These are phyloP conservation scores for Temnopleurus reevesii DNA, from an alignment of 53 echinoderm and acorn worm species.

Conservation along the genomic window DNA sequence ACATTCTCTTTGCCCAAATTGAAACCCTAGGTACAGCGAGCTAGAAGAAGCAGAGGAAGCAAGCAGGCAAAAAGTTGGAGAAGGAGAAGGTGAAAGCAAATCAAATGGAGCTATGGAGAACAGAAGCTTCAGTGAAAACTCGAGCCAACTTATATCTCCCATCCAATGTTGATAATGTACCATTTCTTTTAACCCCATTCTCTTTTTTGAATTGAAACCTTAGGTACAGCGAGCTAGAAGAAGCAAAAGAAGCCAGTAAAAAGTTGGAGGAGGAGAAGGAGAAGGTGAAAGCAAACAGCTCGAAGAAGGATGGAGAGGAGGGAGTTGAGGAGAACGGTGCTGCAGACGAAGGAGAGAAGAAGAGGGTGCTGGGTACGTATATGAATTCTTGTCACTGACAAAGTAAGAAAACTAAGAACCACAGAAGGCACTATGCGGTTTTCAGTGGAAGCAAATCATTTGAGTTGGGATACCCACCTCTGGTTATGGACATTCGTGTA, in stretches of 20 bases:
- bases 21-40: constrained; percentile 15
- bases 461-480: too few species aligned
- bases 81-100: constrained; percentile 29
- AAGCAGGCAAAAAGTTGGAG: constrained; percentile 50
- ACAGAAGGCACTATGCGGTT: too few species aligned
- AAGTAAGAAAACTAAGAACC: too few species aligned
- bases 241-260: constrained; percentile 46
- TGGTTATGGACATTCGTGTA: too few species aligned
- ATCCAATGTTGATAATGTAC: too few species aligned
- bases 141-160: too few species aligned
- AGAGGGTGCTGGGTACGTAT: constrained; percentile 34
- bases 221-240: constrained; percentile 43
- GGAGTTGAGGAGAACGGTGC: background rate
- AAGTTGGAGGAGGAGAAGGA: constrained; percentile 40
- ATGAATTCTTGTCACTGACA: too few species aligned
- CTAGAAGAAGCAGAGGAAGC: constrained; percentile 41
- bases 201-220: background rate
- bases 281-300: constrained; percentile 10
- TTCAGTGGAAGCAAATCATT: too few species aligned
- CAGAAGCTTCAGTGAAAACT: too few species aligned
- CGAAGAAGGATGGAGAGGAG: constrained; percentile 33
- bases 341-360: background rate
- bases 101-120: background rate
- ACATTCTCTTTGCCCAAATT: background rate
- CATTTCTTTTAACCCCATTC: too few species aligned